Evolutionary conservation across 2,113 vertebrate species (phyloP).

Genomic region (Nestor notabilis): DNA sequence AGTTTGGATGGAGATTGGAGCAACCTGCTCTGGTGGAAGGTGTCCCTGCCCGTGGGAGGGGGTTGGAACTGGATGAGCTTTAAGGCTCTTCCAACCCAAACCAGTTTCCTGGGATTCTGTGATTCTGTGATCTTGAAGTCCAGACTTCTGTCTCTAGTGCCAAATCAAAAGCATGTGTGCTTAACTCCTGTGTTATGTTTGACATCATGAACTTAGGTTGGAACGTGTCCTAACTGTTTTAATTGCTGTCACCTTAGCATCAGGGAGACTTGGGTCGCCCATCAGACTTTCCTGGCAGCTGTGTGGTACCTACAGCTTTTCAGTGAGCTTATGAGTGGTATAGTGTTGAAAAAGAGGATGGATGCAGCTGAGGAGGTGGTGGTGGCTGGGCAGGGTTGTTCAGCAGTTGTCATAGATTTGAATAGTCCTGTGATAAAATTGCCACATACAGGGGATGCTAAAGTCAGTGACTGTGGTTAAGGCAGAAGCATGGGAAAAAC

Average conservation of each 20-base stretch:
- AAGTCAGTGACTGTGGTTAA: not conserved
- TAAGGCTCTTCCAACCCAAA: not conserved
- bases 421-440: not conserved
- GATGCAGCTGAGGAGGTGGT: not conserved
- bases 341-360: no score
- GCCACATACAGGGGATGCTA: not conserved
- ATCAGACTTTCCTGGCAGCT: rapidly evolving
- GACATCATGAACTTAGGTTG: rapidly evolving
- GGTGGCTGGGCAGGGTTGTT: not conserved
- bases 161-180: not conserved
- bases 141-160: not conserved
- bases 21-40: not conserved
- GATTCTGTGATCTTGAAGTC: not conserved
- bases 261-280: rapidly evolving
- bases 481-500: not conserved
- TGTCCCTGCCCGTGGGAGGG: not conserved
- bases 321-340: not conserved
- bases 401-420: not conserved
- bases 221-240: rapidly evolving
- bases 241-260: not conserved
- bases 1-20: not conserved
- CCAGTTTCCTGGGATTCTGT: not conserved
- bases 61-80: not conserved
- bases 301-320: not conserved
- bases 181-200: not conserved